phyloP scores from a whole-genome alignment of 2,113 vertebrate genomes.

The Nettapus auritus region DNA sequence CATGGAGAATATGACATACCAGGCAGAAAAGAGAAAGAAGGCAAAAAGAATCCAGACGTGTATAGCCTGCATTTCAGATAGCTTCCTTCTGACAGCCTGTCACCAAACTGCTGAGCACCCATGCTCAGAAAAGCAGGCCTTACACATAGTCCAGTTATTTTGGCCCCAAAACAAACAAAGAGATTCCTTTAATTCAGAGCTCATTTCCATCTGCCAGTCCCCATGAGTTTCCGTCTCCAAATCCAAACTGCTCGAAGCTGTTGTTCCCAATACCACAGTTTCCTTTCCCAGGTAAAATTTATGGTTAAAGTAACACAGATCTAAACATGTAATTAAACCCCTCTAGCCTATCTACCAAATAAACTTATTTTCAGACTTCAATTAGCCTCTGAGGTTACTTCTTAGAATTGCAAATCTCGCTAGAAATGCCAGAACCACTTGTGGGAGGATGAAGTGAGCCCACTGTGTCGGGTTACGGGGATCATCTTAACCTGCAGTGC shows the following conservation, averaged over 20 bases:
- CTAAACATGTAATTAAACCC: background rate
- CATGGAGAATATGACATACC: background rate
- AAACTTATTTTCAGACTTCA: background rate
- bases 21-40: background rate
- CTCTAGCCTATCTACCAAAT: background rate
- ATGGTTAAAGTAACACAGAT: background rate
- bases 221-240: background rate
- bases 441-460: background rate
- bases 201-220: background rate
- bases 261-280: background rate
- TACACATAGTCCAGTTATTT: background rate
- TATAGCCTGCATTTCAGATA: background rate
- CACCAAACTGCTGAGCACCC: background rate
- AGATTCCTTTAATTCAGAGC: background rate
- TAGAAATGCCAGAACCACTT: background rate
- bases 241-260: background rate
- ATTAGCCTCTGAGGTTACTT: background rate
- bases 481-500: background rate
- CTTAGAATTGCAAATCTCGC: background rate
- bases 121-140: background rate
- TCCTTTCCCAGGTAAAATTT: background rate
- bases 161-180: background rate
- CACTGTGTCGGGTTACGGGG: background rate
- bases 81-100: background rate
- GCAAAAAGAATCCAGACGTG: rapidly evolving